Base-by-base conservation (phyloP, 1,140 invertebrate genomes). In the Papilio helenus region DNA sequence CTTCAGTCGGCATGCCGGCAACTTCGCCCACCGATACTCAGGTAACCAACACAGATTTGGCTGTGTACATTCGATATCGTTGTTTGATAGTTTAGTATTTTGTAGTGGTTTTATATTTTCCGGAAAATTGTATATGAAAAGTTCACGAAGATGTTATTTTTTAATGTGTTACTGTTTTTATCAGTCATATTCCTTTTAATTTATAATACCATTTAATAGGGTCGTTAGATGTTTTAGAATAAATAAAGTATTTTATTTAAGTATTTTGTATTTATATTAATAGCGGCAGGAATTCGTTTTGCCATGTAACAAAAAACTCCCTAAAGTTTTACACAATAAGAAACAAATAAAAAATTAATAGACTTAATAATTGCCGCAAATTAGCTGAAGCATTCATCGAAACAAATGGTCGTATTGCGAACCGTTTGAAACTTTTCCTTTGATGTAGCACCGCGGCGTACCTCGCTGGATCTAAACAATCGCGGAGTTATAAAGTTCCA, bases 351-450 rank as follows among this genome's bases (percentile, higher is more conserved):
- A 46, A 39, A 73, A 49, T 58, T 74, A 55, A 23, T 72, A 23
- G 55, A 39, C 46, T 76, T 72, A 74, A 42, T 73, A 51, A 77
- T 76, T 82, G 39, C 58, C 26, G 18, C 44, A 79, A 83, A 82
- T 82, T 49, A 72, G 61, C 72, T 10, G 42, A 76, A 85, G 68
- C 81, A 82, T 83, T 88, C 72, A 87, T 81, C 78, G 81, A 61
- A 80, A 87, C 84, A 88, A 87, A 85, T 81, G 84, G 72, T 84
- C 83, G 78, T 88, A 86, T 89, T 82, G 79, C 83, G 74, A 86
- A 85, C 83, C 84, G 82, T 84, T 89, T 85, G 82, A 88, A 92
- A 92, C 84, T 91, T 92, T 90, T 83, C 84, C 87, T 91, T 92
- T 90, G 89, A 89, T 85, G 84, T 85, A 44, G 80, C 74, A 83